Conservation (phyloP, 2,888 invertebrate genomes). For the Eustalomyia histrio region DNA sequence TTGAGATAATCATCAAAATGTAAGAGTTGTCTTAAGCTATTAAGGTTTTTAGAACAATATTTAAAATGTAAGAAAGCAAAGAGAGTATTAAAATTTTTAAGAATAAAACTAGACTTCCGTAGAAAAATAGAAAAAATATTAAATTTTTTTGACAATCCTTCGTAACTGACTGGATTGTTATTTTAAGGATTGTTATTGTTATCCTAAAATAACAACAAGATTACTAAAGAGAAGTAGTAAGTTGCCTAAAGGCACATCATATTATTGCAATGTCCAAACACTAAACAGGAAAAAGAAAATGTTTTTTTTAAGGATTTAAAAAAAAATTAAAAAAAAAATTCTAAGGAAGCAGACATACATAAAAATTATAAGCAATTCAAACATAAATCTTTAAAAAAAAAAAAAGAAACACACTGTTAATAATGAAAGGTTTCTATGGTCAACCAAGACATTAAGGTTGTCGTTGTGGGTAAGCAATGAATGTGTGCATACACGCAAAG, state of each 20-base stretch:
- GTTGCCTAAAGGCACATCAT: constrained; percentile 46
- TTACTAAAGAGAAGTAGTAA: constrained; percentile 22
- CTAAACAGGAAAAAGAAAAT: constrained; percentile 29
- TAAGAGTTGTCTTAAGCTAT: not conserved
- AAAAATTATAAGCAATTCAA: constrained; percentile 57
- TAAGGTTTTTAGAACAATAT: constrained; percentile 1
- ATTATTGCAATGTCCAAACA: constrained; percentile 13
- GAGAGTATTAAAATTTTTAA: constrained; percentile 28
- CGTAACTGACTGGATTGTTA: constrained; percentile 32
- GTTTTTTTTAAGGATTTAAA: constrained; percentile 34
- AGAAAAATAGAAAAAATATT: constrained; percentile 14
- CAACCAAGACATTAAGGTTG: constrained; percentile 46
- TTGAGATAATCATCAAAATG: constrained; percentile 20
- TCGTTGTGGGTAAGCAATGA: constrained; percentile 1
- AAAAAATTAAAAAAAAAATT: constrained; percentile 49
- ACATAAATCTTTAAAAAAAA: constrained; percentile 55
- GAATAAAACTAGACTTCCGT: constrained; percentile 54
- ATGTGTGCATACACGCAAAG: not conserved
- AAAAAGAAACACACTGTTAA: constrained; percentile 2
- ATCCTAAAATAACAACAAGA: constrained; percentile 60
- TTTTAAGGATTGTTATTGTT: constrained; percentile 63
- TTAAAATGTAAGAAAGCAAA: not conserved
- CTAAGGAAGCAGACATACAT: constrained; percentile 34
- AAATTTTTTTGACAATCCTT: constrained; percentile 17
- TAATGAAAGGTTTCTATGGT: constrained; percentile 42